Evolutionary conservation across 2,113 vertebrate genomes (phyloP).

Genomic region (Cinclus mexicanus): DNA sequence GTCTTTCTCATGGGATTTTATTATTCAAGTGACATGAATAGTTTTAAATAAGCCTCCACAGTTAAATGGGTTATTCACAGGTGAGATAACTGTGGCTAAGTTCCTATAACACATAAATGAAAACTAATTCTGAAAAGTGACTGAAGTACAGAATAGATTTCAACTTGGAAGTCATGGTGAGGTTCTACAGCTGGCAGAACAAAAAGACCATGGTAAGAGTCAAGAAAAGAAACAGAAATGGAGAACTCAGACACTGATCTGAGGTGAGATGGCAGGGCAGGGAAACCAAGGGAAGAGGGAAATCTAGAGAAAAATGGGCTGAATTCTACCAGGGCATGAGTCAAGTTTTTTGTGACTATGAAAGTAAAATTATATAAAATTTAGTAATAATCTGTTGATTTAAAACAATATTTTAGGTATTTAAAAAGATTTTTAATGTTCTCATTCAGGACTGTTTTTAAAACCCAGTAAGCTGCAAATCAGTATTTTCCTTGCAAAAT

Average conservation of each 20-base stretch:
- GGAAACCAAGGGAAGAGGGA: background rate
- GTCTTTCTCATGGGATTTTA: background rate
- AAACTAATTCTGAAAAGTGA: background rate
- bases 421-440: background rate
- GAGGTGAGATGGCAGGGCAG: background rate
- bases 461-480: background rate
- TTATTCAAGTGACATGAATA: background rate
- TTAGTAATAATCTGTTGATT: background rate
- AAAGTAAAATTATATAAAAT: background rate
- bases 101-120: background rate
- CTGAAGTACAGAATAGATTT: background rate
- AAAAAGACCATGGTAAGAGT: background rate
- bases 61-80: background rate
- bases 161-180: background rate
- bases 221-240: background rate
- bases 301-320: background rate
- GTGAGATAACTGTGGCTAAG: background rate
- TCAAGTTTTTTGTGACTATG: background rate
- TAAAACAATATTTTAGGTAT: background rate
- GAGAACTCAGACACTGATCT: background rate
- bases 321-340: background rate
- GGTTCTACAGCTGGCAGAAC: background rate
- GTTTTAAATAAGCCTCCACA: background rate
- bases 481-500: background rate
- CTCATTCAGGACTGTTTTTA: background rate